These are phyloP conservation scores for Trachelus stipa DNA, from an alignment of 2,888 invertebrate genomes.

Conservation along the genomic window DNA sequence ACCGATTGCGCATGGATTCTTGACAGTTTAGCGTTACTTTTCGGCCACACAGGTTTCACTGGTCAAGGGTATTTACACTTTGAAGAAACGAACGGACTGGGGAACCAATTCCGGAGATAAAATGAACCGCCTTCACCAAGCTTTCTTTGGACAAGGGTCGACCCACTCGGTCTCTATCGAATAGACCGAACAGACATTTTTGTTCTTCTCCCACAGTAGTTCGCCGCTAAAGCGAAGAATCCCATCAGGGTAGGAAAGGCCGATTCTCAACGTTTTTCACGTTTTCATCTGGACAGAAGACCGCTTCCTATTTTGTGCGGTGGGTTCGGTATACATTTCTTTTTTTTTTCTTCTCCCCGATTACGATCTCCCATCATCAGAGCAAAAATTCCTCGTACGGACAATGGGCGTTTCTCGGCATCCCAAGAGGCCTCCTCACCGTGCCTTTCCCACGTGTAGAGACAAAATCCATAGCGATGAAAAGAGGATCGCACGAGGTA, in stretches of 20 bases:
- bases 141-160: neutral
- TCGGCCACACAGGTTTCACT: neutral
- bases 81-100: neutral
- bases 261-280: neutral
- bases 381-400: neutral
- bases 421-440: neutral
- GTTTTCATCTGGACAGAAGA: neutral
- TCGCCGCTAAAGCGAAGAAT: neutral
- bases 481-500: neutral
- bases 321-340: neutral
- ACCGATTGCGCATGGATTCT: conserved; percentile 11
- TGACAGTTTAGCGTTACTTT: conserved; percentile 10
- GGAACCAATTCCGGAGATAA: neutral
- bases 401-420: neutral
- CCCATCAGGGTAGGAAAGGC: neutral
- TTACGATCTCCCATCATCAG: neutral
- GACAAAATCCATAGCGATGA: neutral
- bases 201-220: neutral
- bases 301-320: neutral
- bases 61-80: conserved; percentile 1
- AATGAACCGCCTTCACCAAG: neutral
- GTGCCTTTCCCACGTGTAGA: neutral
- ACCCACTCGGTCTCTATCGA: neutral
- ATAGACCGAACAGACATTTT: neutral
- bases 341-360: neutral